phyloP scores from a whole-genome alignment of 2,888 invertebrate genomes.

The Cabera pusaria region DNA sequence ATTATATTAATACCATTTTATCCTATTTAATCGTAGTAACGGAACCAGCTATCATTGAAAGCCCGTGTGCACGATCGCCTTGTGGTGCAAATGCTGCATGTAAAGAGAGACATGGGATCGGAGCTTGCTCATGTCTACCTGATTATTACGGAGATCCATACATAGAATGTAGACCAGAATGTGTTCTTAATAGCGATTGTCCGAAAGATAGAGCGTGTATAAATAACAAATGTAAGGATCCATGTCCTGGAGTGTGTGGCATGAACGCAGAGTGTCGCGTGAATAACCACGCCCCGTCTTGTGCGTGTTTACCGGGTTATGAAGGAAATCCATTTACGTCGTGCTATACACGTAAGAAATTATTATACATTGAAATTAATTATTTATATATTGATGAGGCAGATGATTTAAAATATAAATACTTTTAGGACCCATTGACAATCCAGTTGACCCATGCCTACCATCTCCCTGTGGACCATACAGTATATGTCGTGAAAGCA shows the following conservation, averaged over 20 bases:
- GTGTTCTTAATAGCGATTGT: slow-evolving; percentile 94
- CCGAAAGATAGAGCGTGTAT: slow-evolving; percentile 89
- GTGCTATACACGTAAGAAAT: slow-evolving; percentile 83
- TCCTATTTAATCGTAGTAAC: slow-evolving; percentile 66
- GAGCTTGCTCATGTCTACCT: slow-evolving; percentile 91
- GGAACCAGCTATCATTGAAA: slow-evolving; percentile 74
- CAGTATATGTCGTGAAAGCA: slow-evolving; percentile 88
- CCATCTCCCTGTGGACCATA: slow-evolving; percentile 91
- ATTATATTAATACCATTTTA: no score
- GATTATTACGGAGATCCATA: slow-evolving; percentile 95
- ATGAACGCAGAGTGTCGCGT: slow-evolving; percentile 92
- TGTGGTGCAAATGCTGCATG: slow-evolving; percentile 95
- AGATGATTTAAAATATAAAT: no score
- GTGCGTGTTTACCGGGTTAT: slow-evolving; percentile 88
- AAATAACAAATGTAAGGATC: slow-evolving; percentile 92
- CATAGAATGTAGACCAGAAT: slow-evolving; percentile 93
- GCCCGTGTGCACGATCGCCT: slow-evolving; percentile 91
- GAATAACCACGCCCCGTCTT: slow-evolving; percentile 91
- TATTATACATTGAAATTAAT: no score
- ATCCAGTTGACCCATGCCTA: slow-evolving; percentile 79
- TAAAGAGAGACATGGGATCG: slow-evolving; percentile 90
- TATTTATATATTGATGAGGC: no score
- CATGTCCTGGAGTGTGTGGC: slow-evolving; percentile 92
- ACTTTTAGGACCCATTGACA: slow-evolving; percentile 62
- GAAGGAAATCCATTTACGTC: slow-evolving; percentile 91